Conservation (phyloP, 92 coral and sea anemone species). For the Porites cylindrica region DNA sequence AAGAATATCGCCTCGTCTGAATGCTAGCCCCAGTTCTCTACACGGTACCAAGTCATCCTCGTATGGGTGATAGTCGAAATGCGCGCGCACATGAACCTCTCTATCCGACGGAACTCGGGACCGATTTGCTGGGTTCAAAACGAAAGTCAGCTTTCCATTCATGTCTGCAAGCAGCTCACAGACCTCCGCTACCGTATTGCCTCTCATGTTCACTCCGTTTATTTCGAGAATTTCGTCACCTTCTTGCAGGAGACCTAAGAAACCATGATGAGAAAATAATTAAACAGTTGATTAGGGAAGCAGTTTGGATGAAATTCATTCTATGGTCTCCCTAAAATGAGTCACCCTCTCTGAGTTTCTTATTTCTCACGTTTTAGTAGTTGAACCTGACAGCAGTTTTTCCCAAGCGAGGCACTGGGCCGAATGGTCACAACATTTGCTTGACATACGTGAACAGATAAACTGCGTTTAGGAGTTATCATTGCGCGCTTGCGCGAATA, state of each 20-base stretch:
- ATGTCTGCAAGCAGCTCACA: slow-evolving; percentile 97
- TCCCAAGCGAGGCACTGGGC: too few species aligned
- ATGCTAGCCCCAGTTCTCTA: slow-evolving; percentile 94
- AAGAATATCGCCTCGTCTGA: slow-evolving; percentile 91
- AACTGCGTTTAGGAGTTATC: too few species aligned
- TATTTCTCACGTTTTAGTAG: too few species aligned
- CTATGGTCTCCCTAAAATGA: too few species aligned
- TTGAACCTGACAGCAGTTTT: too few species aligned
- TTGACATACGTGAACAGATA: too few species aligned
- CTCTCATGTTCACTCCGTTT: slow-evolving; percentile 95
- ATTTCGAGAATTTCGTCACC: slow-evolving; percentile 98
- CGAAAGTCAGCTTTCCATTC: slow-evolving; percentile 95
- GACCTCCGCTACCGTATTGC: slow-evolving; percentile 91
- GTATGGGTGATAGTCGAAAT: slow-evolving; percentile 94
- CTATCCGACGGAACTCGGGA: slow-evolving; percentile 72
- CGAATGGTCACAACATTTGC: too few species aligned
- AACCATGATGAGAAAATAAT: not conserved
- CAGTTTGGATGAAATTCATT: not conserved
- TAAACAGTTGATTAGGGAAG: not conserved
- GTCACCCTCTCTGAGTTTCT: too few species aligned
- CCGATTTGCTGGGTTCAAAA: slow-evolving; percentile 89
- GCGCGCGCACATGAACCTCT: slow-evolving; percentile 91
- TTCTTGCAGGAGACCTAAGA: slow-evolving; percentile 92
- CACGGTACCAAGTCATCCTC: slow-evolving; percentile 96
- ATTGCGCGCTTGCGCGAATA: too few species aligned